phyloP scores from a whole-genome alignment of 1,140 invertebrate genomes.

The Scaptodrosophila lebanonensis region DNA sequence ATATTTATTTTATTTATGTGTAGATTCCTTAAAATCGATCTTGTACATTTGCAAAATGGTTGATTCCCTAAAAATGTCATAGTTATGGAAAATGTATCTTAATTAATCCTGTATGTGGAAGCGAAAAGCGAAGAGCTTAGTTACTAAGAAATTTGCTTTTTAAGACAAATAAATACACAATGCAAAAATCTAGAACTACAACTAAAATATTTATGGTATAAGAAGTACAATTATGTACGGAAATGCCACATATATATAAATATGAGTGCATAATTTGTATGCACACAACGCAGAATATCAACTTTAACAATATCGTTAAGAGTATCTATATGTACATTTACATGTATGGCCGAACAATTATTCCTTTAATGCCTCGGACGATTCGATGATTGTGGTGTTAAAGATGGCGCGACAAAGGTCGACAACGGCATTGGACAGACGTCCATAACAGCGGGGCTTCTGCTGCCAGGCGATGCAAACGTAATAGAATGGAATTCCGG shows the following conservation, averaged over 20 bases:
- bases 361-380: conserved; percentile 54
- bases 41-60: neutral
- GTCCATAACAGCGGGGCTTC: conserved; percentile 79
- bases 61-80: conserved; percentile 61
- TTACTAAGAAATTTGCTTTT: conserved; percentile 23
- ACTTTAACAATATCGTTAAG: neutral
- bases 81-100: conserved; percentile 20
- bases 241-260: neutral
- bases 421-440: conserved; percentile 56
- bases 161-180: conserved; percentile 54
- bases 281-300: neutral
- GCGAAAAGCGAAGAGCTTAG: conserved; percentile 12
- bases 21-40: neutral
- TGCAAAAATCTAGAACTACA: conserved; percentile 14
- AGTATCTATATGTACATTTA: neutral
- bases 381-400: conserved; percentile 69
- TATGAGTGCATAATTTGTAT: neutral
- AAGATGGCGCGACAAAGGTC: conserved; percentile 69
- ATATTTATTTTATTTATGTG: too few species aligned
- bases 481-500: conserved; percentile 94
- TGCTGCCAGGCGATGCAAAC: conserved; percentile 91
- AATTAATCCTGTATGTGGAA: conserved; percentile 11
- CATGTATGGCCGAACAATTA: too few species aligned
- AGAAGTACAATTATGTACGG: too few species aligned
- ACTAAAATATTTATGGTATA: conserved; percentile 29